These are phyloP conservation scores for Drosophila funebris DNA, from an alignment of 1,140 invertebrate species.

Conservation along the genomic window DNA sequence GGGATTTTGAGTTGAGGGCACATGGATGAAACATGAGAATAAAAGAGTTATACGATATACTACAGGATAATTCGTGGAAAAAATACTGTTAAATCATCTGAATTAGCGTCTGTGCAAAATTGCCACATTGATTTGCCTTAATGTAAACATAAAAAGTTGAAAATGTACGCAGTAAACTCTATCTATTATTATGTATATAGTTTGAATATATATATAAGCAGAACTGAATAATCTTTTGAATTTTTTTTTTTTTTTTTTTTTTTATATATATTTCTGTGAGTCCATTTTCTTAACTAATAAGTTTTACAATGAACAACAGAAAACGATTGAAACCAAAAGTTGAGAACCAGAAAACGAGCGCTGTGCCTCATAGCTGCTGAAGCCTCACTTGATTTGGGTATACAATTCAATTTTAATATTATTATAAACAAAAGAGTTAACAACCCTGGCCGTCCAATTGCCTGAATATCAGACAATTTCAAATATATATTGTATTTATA, in stretches of 20 bases:
- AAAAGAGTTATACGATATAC: constrained; percentile 38
- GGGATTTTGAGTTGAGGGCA: constrained; percentile 45
- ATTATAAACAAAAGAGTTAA: not conserved
- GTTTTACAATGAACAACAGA: constrained; percentile 38
- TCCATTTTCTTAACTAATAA: constrained; percentile 50
- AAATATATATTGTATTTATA: not conserved
- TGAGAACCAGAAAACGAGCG: constrained; percentile 38
- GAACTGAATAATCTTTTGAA: constrained; percentile 11
- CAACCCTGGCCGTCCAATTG: not conserved
- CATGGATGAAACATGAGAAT: constrained; percentile 47
- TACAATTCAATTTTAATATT: not conserved
- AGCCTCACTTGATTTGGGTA: constrained; percentile 2
- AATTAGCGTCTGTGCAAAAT: constrained; percentile 37
- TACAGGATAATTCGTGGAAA: constrained; percentile 29
- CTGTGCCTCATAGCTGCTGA: constrained; percentile 29
- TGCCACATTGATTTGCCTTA: not conserved
- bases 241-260: constrained; percentile 1
- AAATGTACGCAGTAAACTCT: constrained; percentile 24
- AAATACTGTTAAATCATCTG: constrained; percentile 17
- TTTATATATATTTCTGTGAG: not conserved
- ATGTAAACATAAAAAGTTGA: constrained; percentile 12
- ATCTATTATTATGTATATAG: constrained; percentile 5
- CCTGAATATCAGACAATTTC: not conserved
- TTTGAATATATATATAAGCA: constrained; percentile 11
- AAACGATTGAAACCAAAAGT: constrained; percentile 52